Evolutionary conservation across 2,113 vertebrate species (phyloP), one percentile per base, ranked within the genome.

Genomic region (Xerus inauris): DNA sequence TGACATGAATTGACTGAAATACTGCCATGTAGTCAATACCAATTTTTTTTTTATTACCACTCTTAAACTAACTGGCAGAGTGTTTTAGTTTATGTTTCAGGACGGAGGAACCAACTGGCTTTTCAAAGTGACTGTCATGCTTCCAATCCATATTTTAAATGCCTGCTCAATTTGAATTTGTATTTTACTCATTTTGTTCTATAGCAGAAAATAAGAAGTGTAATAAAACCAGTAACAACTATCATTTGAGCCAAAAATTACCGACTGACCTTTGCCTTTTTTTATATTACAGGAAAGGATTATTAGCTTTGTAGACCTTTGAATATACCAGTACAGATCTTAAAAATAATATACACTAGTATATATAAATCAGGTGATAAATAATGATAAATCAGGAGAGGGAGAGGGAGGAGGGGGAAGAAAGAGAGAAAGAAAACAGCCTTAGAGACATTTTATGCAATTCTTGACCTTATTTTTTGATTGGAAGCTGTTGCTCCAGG

Each of bases 401-500:
- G 30, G 54, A 19, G 19, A 11, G 38, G 16, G 22, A 35, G 22
- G 8, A 8, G 47, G 10, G 26, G 3, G 13, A 71, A 22, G 9
- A 7, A 9, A 19, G 10, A 19, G 17, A 35, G 10, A 26, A 7
- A 40, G 16, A 69, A 59, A 45, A 28, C 4, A 87, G 51, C 19
- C 20, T 51, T 75, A 73, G 38, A 80, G 16, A 87, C n/a, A n/a
- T 72, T 4, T 49, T 73, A n/a, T 71, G 22, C 49, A 69, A 94
- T 95, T 92, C 57, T 87, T 90, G 69, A 87, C 62, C 65, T 83
- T 69, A 64, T 62, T 95, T 94, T 94, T 81, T 76, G 54, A 81
- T 87, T 51, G 71, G 45, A 59, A 76, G 42, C 64, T 79, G 30
- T 17, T 86, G 7, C 54, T 89, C 24, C 54, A 83, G 64, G 47